Evolutionary conservation across 2,888 invertebrate species (phyloP), one percentile per base, ranked within the genome.

Genomic region (Serripes groenlandicus): DNA sequence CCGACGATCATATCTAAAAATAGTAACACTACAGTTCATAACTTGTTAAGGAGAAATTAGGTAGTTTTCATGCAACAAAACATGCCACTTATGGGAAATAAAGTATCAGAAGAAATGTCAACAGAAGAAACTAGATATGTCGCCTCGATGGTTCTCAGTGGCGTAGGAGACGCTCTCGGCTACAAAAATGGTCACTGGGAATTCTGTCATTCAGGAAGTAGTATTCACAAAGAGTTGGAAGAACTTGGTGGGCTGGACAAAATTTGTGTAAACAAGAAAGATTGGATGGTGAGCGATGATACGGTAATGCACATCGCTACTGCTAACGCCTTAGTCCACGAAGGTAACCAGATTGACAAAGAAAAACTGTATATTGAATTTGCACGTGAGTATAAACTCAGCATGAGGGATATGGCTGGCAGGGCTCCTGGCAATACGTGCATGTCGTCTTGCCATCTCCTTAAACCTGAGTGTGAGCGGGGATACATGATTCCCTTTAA

Each of bases 281-380:
- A 87, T 0, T 94, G 93, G 93, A 87, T 79, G n/a, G 92, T 94
- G 1, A 94, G 94, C 88, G 94, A 94, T 88, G 94, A 94, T 73
- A 94, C 94, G 4, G 93, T 94, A 3, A 92, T 94, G 92, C 93
- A 94, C 86, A 74, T 94, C 9, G 94, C 94, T 11, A 93, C 93
- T 32, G 87, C 85, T 11, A 66, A 70, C 15, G 77, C 76, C 5
- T 62, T 81, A 7, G 68, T 73, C 1, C 11, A 56, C 7, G 52
- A 54, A n/a, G 49, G 70, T 58, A 21, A 26, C 56, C 37, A 32
- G 5, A 42, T 35, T 23, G 76, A 82, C 32, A 79, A 77, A 70
- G 89, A 88, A 54, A 64, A 77, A 1, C 75, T 92, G 26, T 92
- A 88, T 69, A 49, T 35, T 0, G 71, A 62, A 3, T 52, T 93